phyloP scores from a whole-genome alignment of 2,888 invertebrate species.

The Myopa tessellatipennis region DNA sequence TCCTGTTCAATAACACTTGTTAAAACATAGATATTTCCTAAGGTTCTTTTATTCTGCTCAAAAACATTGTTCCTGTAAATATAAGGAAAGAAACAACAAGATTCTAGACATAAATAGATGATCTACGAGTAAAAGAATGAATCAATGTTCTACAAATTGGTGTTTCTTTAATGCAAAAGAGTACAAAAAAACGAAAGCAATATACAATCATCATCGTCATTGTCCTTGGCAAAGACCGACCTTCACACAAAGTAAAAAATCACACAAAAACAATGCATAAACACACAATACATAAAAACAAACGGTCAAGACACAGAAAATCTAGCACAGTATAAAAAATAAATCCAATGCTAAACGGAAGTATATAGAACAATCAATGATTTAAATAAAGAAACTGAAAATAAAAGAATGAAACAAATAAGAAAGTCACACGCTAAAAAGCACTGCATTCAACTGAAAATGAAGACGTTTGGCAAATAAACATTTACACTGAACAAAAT shows the following conservation, averaged over 20 bases:
- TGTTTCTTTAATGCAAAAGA: background rate
- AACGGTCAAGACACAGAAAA: background rate
- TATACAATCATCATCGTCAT: background rate
- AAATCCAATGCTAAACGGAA: conserved; percentile 32
- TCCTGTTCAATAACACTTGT: no score
- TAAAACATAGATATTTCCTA: no score
- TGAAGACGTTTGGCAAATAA: no score
- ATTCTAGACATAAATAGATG: no score
- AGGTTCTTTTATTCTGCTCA: no score
- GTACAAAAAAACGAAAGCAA: background rate
- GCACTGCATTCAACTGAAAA: no score
- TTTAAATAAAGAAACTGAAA: background rate
- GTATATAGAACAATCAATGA: background rate
- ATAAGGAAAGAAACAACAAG: no score
- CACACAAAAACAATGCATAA: background rate
- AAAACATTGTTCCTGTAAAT: no score
- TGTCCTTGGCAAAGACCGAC: conserved; percentile 32
- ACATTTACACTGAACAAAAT: no score
- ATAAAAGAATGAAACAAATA: background rate
- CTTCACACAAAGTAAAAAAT: conserved; percentile 7
- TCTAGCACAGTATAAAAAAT: background rate
- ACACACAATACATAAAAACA: background rate
- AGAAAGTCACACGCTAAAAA: no score
- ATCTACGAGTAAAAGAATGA: background rate
- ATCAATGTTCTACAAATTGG: background rate